Evolutionary conservation across 1,140 invertebrate genomes (phyloP).

Genomic region (Micrasema longulum): DNA sequence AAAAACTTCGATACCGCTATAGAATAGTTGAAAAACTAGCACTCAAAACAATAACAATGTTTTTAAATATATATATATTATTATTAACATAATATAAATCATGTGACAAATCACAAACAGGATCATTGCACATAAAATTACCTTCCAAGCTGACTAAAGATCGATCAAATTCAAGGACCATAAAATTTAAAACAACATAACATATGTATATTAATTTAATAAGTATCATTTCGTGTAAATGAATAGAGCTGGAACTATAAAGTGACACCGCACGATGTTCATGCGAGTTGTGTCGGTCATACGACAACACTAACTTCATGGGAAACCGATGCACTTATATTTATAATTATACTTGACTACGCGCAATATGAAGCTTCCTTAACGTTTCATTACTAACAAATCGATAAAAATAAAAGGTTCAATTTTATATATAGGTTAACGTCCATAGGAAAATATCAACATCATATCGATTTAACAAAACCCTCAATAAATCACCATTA

Average conservation of each 20-base stretch:
- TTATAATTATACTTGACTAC: too few relatives aligned
- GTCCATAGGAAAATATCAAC: constrained; percentile 37
- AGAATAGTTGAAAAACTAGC: constrained; percentile 29
- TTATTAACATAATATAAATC: constrained; percentile 21
- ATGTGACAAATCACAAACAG: background rate
- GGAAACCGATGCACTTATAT: too few relatives aligned
- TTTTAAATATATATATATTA: constrained; percentile 15
- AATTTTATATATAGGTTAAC: constrained; percentile 25
- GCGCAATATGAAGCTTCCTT: background rate
- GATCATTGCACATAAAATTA: constrained; percentile 27
- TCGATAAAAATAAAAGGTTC: constrained; percentile 1
- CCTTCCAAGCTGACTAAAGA: constrained; percentile 21
- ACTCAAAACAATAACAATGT: constrained; percentile 36
- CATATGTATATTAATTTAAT: constrained; percentile 15
- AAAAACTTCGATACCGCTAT: constrained; percentile 27
- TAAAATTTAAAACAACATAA: constrained; percentile 24
- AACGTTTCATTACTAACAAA: constrained; percentile 9
- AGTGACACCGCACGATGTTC: background rate
- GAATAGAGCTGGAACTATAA: background rate
- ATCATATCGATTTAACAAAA: constrained; percentile 32
- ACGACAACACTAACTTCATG: too few relatives aligned
- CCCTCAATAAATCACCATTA: constrained; percentile 30
- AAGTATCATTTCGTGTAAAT: constrained; percentile 14
- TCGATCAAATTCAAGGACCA: background rate
- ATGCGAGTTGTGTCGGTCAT: too few relatives aligned